Conservation (phyloP, 2,797 vertebrate species). For the Syngnathus rostellatus region DNA sequence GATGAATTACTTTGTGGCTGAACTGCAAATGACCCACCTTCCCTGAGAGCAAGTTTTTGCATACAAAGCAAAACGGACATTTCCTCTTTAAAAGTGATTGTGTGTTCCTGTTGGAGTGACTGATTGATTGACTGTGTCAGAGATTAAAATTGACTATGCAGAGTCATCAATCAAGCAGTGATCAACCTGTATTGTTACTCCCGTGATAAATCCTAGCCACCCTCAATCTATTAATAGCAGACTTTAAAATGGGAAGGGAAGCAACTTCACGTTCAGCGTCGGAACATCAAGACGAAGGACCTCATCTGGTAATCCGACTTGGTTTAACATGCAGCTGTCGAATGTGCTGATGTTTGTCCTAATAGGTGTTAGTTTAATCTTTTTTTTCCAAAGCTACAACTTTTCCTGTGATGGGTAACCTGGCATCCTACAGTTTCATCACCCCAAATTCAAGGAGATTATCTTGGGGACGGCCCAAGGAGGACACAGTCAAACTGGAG, state of each 20-base stretch:
- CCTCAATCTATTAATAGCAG: not conserved
- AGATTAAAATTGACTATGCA: not conserved
- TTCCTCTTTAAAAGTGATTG: not conserved
- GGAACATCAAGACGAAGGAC: too few relatives aligned
- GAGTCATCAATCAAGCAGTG: not conserved
- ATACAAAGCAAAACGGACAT: not conserved
- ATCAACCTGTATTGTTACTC: not conserved
- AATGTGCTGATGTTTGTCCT: not conserved
- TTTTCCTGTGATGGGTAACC: conserved; percentile 44
- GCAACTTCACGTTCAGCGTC: not conserved
- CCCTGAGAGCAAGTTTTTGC: not conserved
- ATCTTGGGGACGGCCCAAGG: conserved; percentile 20
- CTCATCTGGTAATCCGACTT: too few relatives aligned
- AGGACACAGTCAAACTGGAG: conserved; percentile 38
- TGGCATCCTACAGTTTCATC: conserved; percentile 22
- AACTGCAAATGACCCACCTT: not conserved
- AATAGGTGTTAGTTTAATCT: not conserved
- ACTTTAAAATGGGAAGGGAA: not conserved
- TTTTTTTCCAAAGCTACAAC: not conserved
- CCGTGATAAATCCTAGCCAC: not conserved
- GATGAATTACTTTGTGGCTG: not conserved
- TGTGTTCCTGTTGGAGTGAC: not conserved
- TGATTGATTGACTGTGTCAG: not conserved
- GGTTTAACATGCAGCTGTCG: not conserved
- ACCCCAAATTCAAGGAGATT: conserved; percentile 22